Percentiles rank a stretch among this genome's conserved stretches.
Conservation (phyloP, 2,113 vertebrate genomes). For the Oncorhynchus clarkii region DNA sequence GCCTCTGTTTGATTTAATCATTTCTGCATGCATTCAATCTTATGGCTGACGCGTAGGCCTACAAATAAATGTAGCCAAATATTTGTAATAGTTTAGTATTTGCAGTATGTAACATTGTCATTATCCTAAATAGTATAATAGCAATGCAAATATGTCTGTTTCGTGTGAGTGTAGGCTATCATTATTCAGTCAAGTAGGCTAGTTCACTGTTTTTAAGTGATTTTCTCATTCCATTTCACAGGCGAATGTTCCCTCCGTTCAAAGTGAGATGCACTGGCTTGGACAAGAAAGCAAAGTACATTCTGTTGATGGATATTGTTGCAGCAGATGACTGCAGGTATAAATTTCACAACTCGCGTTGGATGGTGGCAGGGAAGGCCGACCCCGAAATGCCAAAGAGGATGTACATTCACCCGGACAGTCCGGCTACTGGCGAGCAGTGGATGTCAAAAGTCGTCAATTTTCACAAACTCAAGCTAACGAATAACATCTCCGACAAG, state of each 20-base stretch:
- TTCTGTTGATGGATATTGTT: conserved; percentile 98
- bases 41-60: background rate
- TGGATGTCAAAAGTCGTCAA: conserved; percentile 99
- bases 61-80: conserved; percentile 1
- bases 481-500: conserved; percentile 99
- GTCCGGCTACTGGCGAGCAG: conserved; percentile 96
- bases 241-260: conserved; percentile 98
- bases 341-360: conserved; percentile 98
- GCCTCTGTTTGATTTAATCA: too few relatives aligned
- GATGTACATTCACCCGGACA: conserved; percentile 99
- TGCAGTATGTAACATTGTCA: background rate
- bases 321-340: conserved; percentile 98
- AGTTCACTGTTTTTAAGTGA: conserved; percentile 2
- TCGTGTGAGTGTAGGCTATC: background rate
- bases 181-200: background rate
- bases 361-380: conserved; percentile 99
- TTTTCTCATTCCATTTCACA: conserved; percentile 52
- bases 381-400: conserved; percentile 99
- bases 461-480: conserved; percentile 99
- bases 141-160: conserved; percentile 47
- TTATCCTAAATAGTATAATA: conserved; percentile 36
- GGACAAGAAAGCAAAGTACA: conserved; percentile 99
- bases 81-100: background rate
- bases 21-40: background rate
- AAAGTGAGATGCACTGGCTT: conserved; percentile 98